phyloP scores from a whole-genome alignment of 1,140 invertebrate genomes.

The Dinothrombium tinctorium region DNA sequence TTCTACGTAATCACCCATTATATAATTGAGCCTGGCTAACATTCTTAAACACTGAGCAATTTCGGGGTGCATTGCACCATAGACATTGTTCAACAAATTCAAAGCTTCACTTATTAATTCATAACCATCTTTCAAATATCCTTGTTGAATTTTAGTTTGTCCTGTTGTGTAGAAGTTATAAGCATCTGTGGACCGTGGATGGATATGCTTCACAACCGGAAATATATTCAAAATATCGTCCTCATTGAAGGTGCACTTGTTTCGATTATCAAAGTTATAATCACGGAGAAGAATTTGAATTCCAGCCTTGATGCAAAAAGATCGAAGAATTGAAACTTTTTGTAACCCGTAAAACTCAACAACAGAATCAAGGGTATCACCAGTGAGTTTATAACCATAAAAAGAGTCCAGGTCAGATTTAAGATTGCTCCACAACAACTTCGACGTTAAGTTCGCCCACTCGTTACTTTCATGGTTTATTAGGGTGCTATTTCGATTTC shows the following conservation, averaged over 20 bases:
- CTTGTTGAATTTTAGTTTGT: slow-evolving; percentile 87
- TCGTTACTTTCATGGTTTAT: slow-evolving; percentile 27
- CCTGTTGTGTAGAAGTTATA: slow-evolving; percentile 94
- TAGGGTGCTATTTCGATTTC: not conserved
- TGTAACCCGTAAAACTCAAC: slow-evolving; percentile 55
- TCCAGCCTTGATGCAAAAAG: slow-evolving; percentile 59
- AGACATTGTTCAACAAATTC: slow-evolving; percentile 91
- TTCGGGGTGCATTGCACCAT: slow-evolving; percentile 93
- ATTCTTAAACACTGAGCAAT: slow-evolving; percentile 85
- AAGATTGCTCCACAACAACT: slow-evolving; percentile 63
- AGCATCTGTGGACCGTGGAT: slow-evolving; percentile 84
- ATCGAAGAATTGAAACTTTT: slow-evolving; percentile 59
- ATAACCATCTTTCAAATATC: slow-evolving; percentile 79
- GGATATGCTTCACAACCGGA: slow-evolving; percentile 92
- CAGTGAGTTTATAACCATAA: slow-evolving; percentile 60
- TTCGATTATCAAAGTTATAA: slow-evolving; percentile 73
- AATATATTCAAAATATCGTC: slow-evolving; percentile 91
- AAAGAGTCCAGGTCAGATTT: slow-evolving; percentile 51
- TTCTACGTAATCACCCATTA: slow-evolving; percentile 75
- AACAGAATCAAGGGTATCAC: slow-evolving; percentile 41
- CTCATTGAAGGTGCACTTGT: slow-evolving; percentile 64
- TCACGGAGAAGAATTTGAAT: slow-evolving; percentile 75
- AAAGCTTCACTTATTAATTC: slow-evolving; percentile 85
- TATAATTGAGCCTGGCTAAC: slow-evolving; percentile 82
- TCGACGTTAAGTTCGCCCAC: slow-evolving; percentile 63